Conservation (phyloP, 2,797 vertebrate species). For the Danio jaintianensis region DNA sequence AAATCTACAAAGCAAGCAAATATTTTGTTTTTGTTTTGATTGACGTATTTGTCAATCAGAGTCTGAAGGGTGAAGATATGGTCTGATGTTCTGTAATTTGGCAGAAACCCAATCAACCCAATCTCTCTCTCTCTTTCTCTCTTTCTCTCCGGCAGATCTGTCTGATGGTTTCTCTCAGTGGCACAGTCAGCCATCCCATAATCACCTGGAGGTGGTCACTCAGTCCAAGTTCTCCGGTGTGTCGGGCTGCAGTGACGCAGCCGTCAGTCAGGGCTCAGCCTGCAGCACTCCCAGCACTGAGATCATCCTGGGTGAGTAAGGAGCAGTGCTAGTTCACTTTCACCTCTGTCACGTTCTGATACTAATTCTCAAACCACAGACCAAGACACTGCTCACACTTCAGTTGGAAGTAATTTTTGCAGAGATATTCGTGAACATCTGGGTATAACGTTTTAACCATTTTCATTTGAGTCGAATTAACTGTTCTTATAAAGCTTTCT, state of each 20-base stretch:
- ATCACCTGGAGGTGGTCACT: constrained; percentile 82
- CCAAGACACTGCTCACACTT: neutral
- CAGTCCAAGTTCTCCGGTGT: constrained; percentile 85
- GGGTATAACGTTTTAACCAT: neutral
- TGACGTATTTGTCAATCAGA: too few relatives aligned
- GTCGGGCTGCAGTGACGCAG: constrained; percentile 84
- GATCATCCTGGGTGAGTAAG: constrained; percentile 79
- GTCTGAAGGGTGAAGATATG: too few relatives aligned
- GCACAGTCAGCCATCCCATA: constrained; percentile 82
- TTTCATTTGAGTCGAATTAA: neutral
- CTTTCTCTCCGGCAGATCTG: constrained; percentile 72
- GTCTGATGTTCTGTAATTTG: too few relatives aligned
- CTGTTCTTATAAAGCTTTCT: neutral
- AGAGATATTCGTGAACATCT: neutral
- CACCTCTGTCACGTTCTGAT: neutral
- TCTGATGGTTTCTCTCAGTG: constrained; percentile 82
- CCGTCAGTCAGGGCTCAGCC: constrained; percentile 82
- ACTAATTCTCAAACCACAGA: neutral
- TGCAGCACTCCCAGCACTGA: constrained; percentile 85
- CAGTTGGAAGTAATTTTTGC: neutral
- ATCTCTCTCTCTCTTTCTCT: too few relatives aligned
- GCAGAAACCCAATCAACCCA: too few relatives aligned
- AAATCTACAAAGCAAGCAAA: too few relatives aligned
- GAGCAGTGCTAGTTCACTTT: neutral
- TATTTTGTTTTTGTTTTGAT: too few relatives aligned